Percentiles rank a stretch among this genome's conserved stretches.
Conservation (phyloP, 1,140 invertebrate species). For the Leptoteleia sp. region DNA sequence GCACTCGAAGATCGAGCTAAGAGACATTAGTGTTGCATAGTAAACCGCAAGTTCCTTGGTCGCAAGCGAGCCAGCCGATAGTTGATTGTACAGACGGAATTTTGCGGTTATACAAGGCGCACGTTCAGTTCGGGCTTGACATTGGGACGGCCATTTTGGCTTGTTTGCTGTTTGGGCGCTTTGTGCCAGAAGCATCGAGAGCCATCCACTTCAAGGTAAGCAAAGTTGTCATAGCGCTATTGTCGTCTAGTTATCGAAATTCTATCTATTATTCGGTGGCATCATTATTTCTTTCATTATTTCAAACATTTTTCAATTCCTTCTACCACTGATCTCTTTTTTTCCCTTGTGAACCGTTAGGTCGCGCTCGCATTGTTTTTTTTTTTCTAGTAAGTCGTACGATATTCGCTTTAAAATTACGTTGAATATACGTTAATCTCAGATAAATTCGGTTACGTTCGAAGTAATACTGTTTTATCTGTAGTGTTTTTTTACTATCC, state of each 20-base stretch:
- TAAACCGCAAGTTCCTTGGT: constrained; percentile 7
- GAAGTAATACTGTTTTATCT: too few species aligned
- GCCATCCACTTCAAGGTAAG: constrained; percentile 34
- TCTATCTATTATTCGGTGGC: constrained; percentile 3
- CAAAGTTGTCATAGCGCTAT: not conserved
- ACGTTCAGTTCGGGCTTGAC: constrained; percentile 44
- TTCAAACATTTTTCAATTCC: too few species aligned
- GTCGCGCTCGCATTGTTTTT: constrained; percentile 35
- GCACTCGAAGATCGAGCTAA: not conserved
- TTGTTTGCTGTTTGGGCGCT: constrained; percentile 27
- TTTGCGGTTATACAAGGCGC: constrained; percentile 30
- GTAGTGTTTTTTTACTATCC: too few species aligned
- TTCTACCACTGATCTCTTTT: too few species aligned
- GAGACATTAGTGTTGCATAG: constrained; percentile 30
- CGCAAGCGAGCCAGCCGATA: not conserved
- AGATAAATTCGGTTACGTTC: too few species aligned
- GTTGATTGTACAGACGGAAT: constrained; percentile 2
- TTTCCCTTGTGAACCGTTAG: constrained; percentile 7
- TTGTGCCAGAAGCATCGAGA: constrained; percentile 29
- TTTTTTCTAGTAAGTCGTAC: too few species aligned
- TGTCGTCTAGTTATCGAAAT: too few species aligned
- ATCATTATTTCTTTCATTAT: too few species aligned
- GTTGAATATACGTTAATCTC: too few species aligned
- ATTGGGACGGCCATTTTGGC: constrained; percentile 56
- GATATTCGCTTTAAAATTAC: not conserved